Evolutionary conservation across 2,888 invertebrate species (phyloP).

Genomic region (Andrena marginata): DNA sequence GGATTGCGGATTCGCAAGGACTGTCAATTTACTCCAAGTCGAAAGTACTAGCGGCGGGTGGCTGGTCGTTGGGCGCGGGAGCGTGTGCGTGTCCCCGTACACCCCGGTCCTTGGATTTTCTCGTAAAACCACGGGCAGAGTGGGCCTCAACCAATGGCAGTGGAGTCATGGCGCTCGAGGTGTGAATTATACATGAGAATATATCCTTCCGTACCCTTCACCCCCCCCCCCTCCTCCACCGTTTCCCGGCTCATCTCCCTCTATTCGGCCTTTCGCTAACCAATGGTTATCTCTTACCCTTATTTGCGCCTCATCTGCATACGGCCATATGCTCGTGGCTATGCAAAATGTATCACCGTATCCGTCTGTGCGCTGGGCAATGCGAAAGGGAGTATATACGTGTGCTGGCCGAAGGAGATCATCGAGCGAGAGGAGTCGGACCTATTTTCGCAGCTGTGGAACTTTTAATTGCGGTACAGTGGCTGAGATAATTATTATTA

Average conservation of each 20-base stretch:
- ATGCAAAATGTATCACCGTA: constrained; percentile 55
- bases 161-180: constrained; percentile 83
- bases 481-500: not conserved
- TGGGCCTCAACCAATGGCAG: constrained; percentile 81
- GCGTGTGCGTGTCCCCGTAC: constrained; percentile 37
- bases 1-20: constrained; percentile 65
- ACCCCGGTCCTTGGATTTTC: constrained; percentile 77
- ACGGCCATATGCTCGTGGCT: constrained; percentile 49
- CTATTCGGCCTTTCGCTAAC: constrained; percentile 48
- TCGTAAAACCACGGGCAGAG: constrained; percentile 79
- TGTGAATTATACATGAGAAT: constrained; percentile 85
- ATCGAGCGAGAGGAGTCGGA: not conserved
- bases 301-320: constrained; percentile 78
- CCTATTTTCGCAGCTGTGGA: not conserved
- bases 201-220: constrained; percentile 70
- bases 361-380: not conserved
- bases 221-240: constrained; percentile 36
- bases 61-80: constrained; percentile 15
- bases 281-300: constrained; percentile 66
- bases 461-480: not conserved
- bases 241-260: constrained; percentile 36
- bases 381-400: not conserved
- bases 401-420: not conserved
- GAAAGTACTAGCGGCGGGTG: constrained; percentile 52
- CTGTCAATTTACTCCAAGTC: constrained; percentile 65